These are phyloP conservation scores for Caenorhabditis afra DNA, from an alignment of 2,888 invertebrate genomes.

Conservation along the genomic window DNA sequence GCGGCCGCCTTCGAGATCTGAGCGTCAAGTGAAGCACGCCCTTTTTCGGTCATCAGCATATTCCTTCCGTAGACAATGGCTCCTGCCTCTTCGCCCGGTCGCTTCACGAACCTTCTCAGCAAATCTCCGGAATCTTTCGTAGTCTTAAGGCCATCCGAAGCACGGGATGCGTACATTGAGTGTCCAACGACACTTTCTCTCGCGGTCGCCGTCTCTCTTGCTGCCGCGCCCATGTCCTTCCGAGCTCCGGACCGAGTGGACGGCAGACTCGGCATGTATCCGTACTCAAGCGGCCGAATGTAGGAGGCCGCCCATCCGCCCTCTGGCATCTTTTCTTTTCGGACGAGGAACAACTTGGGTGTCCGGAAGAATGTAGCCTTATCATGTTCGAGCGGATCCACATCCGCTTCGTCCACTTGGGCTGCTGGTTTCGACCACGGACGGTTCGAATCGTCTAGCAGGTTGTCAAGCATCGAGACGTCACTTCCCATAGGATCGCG, in stretches of 20 bases:
- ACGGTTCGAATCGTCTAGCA: conserved; percentile 51
- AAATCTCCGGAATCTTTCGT: conserved; percentile 30
- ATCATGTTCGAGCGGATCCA: not conserved
- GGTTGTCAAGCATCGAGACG: conserved; percentile 38
- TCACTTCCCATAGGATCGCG: conserved; percentile 8
- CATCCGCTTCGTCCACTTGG: conserved; percentile 25
- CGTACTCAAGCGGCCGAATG: conserved; percentile 46
- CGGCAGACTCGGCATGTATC: conserved; percentile 48
- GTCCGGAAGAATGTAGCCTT: conserved; percentile 47
- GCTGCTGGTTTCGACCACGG: conserved; percentile 40
- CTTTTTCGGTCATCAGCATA: conserved; percentile 33
- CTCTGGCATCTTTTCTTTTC: conserved; percentile 11
- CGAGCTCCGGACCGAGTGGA: not conserved
- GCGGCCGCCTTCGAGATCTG: conserved; percentile 33
- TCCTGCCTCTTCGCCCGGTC: conserved; percentile 26
- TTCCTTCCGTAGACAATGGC: conserved; percentile 51
- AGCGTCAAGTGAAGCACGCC: conserved; percentile 8
- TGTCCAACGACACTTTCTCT: conserved; percentile 31
- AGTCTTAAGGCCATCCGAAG: conserved; percentile 18
- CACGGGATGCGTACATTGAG: conserved; percentile 32
- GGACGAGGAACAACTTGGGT: conserved; percentile 44
- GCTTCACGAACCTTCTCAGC: conserved; percentile 25
- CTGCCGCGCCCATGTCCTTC: no score
- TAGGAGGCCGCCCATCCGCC: conserved; percentile 19
- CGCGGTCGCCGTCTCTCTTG: conserved; percentile 3